Conservation (phyloP, 2,797 vertebrate genomes). For the Hippopotamyrus pictus region DNA sequence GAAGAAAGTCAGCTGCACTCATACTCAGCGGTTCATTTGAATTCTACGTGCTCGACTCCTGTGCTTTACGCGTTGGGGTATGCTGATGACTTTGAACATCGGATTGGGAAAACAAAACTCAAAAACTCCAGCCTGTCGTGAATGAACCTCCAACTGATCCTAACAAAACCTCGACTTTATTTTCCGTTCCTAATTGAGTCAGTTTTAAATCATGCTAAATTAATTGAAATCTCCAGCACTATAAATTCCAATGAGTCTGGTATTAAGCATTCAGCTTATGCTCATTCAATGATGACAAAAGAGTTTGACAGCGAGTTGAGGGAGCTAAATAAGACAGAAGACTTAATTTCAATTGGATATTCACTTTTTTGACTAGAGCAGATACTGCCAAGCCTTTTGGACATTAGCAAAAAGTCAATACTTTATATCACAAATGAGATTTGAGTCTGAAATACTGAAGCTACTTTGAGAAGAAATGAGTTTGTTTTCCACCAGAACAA, state of each 20-base stretch:
- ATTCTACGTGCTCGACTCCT: background rate
- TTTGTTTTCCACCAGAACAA: background rate
- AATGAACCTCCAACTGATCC: background rate
- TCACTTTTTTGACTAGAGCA: background rate
- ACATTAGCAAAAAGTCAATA: background rate
- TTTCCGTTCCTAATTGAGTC: background rate
- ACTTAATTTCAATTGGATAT: background rate
- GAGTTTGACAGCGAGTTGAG: background rate
- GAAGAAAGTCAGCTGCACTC: background rate
- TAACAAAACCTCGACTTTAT: background rate
- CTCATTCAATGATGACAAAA: background rate
- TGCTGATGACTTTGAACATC: background rate
- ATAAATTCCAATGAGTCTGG: background rate
- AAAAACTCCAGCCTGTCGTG: background rate
- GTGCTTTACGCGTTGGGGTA: background rate
- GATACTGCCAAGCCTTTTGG: background rate
- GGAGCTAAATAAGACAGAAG: background rate
- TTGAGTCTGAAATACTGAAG: background rate
- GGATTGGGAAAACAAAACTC: background rate
- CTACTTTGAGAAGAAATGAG: background rate
- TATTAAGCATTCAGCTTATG: background rate
- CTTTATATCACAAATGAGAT: conserved; percentile 12
- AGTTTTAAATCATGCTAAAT: background rate
- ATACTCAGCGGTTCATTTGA: background rate
- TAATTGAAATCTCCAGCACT: background rate